Evolutionary conservation across 2,113 vertebrate genomes (phyloP).

Genomic region (Corydoras sp.): DNA sequence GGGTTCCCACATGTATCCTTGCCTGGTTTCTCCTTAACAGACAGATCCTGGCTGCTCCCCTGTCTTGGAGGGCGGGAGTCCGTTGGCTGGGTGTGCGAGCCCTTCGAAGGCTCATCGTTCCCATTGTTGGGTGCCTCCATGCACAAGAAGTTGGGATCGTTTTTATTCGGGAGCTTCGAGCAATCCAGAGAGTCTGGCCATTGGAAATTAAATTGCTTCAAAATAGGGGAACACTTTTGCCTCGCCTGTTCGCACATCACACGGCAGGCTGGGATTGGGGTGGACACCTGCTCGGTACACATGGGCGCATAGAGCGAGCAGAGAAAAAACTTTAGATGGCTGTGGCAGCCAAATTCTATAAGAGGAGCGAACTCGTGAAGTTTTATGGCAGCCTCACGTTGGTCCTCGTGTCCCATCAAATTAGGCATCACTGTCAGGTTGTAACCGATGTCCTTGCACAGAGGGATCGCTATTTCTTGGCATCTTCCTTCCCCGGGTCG

Average conservation of each 20-base stretch:
- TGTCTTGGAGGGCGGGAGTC: conserved; percentile 80
- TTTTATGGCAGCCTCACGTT: conserved; percentile 81
- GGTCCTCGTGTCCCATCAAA: conserved; percentile 83
- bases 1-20: conserved; percentile 77
- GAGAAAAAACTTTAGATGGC: conserved; percentile 91
- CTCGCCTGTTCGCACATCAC: conserved; percentile 97
- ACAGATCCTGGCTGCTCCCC: conserved; percentile 67
- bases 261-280: conserved; percentile 90
- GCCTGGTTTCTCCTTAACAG: conserved; percentile 64
- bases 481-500: conserved; percentile 84
- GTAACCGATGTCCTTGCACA: conserved; percentile 96
- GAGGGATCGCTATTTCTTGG: conserved; percentile 88
- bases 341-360: conserved; percentile 84
- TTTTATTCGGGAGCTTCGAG: conserved; percentile 86
- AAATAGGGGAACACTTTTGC: conserved; percentile 85
- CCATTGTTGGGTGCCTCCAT: conserved; percentile 96
- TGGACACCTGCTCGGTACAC: conserved; percentile 97
- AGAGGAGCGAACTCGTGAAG: conserved; percentile 87
- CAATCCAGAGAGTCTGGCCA: conserved; percentile 96
- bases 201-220: conserved; percentile 90
- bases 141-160: conserved; percentile 93
- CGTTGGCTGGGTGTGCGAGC: conserved; percentile 80
- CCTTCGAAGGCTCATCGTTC: conserved; percentile 77
- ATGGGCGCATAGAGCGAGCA: conserved; percentile 95
- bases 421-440: conserved; percentile 94